Conservation (phyloP, 2,888 invertebrate species). For the Orthonevra nobilis region DNA sequence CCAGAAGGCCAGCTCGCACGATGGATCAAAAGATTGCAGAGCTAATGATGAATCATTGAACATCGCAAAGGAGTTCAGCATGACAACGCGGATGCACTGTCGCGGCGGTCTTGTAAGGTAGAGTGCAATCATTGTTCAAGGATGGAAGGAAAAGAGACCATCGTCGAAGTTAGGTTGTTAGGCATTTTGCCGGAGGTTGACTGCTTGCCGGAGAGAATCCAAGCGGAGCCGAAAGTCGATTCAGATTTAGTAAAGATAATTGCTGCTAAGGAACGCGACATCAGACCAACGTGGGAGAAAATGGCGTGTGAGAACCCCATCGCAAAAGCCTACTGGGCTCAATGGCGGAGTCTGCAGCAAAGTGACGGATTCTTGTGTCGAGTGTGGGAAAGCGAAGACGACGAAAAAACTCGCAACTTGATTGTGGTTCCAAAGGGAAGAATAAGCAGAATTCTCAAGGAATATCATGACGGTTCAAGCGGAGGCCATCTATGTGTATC, state of each 20-base stretch:
- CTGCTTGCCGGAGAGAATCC: not conserved
- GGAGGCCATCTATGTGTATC: too few relatives aligned
- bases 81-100: not conserved
- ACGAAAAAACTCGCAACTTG: too few relatives aligned
- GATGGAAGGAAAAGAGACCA: too few relatives aligned
- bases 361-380: not conserved
- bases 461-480: too few relatives aligned
- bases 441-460: not conserved
- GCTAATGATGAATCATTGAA: not conserved
- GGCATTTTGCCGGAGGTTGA: not conserved
- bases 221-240: not conserved
- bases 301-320: not conserved
- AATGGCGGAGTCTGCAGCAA: not conserved
- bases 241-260: constrained; percentile 1
- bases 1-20: too few relatives aligned
- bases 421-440: not conserved
- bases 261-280: not conserved
- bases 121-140: too few relatives aligned
- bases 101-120: too few relatives aligned
- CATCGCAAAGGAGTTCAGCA: not conserved
- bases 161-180: too few relatives aligned
- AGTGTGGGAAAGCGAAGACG: not conserved
- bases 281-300: not conserved
- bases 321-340: too few relatives aligned
- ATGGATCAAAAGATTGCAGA: constrained; percentile 2